Percentiles rank a stretch among this genome's conserved stretches.
phyloP scores from a whole-genome alignment of 2,888 invertebrate species.

The Lamellibrachia satsuma region DNA sequence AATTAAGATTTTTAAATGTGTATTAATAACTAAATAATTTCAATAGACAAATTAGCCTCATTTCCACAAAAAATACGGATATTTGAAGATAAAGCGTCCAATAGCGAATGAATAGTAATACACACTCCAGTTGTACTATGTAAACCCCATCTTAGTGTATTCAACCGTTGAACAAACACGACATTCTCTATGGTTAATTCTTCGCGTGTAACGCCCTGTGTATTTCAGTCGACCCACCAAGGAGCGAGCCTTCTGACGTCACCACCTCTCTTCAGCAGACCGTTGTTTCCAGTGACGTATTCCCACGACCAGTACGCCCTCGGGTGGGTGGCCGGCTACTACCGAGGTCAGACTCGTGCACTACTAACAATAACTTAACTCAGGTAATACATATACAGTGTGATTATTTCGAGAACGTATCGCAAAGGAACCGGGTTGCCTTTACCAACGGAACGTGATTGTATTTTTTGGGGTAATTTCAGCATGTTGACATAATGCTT shows the following conservation, averaged over 20 bases:
- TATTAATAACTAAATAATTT: no score
- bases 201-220: neutral
- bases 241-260: neutral
- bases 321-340: conserved; percentile 14
- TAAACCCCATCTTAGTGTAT: neutral
- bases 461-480: no score
- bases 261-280: neutral
- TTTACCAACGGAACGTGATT: no score
- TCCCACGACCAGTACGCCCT: conserved; percentile 17
- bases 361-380: neutral
- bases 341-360: neutral
- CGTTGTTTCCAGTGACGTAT: neutral
- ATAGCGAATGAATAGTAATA: no score
- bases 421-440: neutral
- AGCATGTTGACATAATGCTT: no score
- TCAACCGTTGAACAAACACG: neutral
- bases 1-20: no score
- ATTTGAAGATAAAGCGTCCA: no score
- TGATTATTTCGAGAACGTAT: neutral
- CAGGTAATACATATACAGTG: neutral
- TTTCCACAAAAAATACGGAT: no score
- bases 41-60: no score
- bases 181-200: neutral
- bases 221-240: neutral
- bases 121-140: neutral